Evolutionary conservation across 1,140 invertebrate genomes (phyloP).

Genomic region (Temnothorax nylanderi): DNA sequence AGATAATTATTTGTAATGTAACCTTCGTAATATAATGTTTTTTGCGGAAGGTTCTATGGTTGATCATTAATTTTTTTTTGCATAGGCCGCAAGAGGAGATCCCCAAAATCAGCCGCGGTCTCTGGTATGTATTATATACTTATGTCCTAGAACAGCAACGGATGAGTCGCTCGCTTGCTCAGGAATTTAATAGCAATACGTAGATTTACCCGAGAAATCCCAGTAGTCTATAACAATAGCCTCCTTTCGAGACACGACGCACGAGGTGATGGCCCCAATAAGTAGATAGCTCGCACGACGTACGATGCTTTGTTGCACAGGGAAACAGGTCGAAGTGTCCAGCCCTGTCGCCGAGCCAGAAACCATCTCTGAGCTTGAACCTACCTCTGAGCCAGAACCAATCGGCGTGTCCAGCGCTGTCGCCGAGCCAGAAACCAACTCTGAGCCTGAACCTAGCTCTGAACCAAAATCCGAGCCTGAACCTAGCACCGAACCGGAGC

Average conservation of each 20-base stretch:
- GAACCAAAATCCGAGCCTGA: conserved; percentile 81
- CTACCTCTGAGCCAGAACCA: conserved; percentile 81
- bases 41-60: neutral
- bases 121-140: conserved; percentile 65
- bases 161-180: conserved; percentile 44
- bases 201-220: conserved; percentile 52
- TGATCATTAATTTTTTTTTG: conserved; percentile 49
- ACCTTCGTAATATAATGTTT: neutral
- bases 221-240: conserved; percentile 49
- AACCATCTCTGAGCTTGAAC: conserved; percentile 77
- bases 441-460: conserved; percentile 79
- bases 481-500: conserved; percentile 81
- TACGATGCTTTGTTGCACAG: conserved; percentile 85
- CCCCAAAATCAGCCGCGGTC: conserved; percentile 60
- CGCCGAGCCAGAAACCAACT: conserved; percentile 73
- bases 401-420: conserved; percentile 77
- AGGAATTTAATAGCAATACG: conserved; percentile 48
- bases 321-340: conserved; percentile 77
- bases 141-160: conserved; percentile 27
- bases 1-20: neutral
- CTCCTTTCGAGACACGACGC: conserved; percentile 69
- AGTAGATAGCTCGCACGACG: conserved; percentile 82
- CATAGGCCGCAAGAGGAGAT: conserved; percentile 79
- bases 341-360: conserved; percentile 75
- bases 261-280: conserved; percentile 81